Evolutionary conservation across 2,113 vertebrate genomes (phyloP).

Genomic region (Procapra przewalskii): DNA sequence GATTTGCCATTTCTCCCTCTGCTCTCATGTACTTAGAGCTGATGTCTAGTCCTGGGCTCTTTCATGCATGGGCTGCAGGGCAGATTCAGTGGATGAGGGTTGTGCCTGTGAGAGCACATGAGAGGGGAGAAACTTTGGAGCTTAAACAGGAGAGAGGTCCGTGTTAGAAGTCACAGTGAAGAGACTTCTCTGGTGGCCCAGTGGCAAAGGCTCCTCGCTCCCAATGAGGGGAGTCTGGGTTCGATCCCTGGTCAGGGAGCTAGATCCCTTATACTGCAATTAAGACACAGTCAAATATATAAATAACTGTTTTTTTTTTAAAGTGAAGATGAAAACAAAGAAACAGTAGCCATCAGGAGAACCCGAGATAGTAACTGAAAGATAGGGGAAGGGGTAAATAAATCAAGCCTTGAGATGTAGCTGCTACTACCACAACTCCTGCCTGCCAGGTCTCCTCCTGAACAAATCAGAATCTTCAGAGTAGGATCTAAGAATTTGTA

Average conservation of each 20-base stretch:
- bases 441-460: background rate
- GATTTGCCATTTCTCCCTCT: background rate
- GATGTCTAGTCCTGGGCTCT: background rate
- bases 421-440: background rate
- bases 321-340: background rate
- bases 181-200: background rate
- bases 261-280: background rate
- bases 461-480: background rate
- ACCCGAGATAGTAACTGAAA: background rate
- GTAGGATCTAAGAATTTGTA: background rate
- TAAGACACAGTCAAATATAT: background rate
- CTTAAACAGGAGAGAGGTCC: background rate
- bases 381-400: background rate
- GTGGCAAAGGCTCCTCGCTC: background rate
- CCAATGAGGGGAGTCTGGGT: background rate
- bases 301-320: background rate
- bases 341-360: background rate
- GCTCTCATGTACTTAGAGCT: background rate
- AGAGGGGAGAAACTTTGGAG: background rate
- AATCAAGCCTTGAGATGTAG: background rate
- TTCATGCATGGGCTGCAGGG: background rate
- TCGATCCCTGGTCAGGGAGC: background rate
- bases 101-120: background rate
- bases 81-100: background rate
- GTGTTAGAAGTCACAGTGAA: background rate